phyloP scores from a whole-genome alignment of 2,113 vertebrate species.

The Heterocephalus glaber region DNA sequence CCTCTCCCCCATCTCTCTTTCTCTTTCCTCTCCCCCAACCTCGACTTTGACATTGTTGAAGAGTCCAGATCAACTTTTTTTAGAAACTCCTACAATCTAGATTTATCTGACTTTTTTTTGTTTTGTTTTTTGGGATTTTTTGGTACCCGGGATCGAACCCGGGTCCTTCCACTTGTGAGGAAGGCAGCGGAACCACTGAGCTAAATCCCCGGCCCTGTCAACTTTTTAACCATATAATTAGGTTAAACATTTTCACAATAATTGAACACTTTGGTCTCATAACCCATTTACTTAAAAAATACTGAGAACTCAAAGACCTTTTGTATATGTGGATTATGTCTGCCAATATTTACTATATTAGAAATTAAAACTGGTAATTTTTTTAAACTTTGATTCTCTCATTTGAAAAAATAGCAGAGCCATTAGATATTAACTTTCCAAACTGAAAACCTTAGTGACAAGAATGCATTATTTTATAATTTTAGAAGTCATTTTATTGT shows the following conservation, averaged over 20 bases:
- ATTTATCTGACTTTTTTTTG: slow-evolving; percentile 10
- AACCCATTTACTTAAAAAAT: not conserved
- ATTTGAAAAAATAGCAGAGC: slow-evolving; percentile 4
- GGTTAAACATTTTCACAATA: slow-evolving; percentile 9
- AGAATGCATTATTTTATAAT: slow-evolving; percentile 21
- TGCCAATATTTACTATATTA: not conserved
- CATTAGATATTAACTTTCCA: slow-evolving; percentile 1
- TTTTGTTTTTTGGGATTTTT: no score
- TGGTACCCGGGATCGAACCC: no score
- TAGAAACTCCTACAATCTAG: not conserved
- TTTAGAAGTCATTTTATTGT: slow-evolving; percentile 59
- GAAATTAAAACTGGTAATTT: not conserved
- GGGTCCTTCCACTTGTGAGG: no score
- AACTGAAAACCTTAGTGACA: not conserved
- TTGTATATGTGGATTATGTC: not conserved
- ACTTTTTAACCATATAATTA: not conserved
- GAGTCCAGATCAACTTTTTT: not conserved
- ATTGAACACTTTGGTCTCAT: not conserved
- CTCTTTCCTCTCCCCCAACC: not conserved
- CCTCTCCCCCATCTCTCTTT: not conserved
- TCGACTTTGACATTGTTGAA: slow-evolving; percentile 2
- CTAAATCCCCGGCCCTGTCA: no score
- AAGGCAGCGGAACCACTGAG: no score
- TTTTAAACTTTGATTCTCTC: not conserved
- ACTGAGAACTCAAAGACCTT: not conserved